Conservation (phyloP, 2,113 vertebrate species). For the Pheucticus melanocephalus region DNA sequence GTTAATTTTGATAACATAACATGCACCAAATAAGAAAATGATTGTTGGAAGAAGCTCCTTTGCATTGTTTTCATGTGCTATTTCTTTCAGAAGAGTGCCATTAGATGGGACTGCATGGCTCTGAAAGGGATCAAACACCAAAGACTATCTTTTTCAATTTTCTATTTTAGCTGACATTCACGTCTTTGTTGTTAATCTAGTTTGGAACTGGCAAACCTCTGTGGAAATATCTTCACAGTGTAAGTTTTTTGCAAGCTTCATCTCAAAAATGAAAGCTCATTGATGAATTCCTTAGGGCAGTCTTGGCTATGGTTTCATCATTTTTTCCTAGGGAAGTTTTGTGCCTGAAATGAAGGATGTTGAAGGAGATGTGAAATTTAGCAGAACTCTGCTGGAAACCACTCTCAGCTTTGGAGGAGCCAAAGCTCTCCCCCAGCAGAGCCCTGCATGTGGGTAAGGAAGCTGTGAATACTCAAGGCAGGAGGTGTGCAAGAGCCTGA, state of each 20-base stretch:
- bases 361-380: neutral
- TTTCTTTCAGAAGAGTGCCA: neutral
- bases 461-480: neutral
- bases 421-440: neutral
- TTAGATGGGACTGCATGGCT: neutral
- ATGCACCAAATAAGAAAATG: constrained; percentile 5
- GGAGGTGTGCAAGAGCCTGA: neutral
- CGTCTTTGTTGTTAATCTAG: neutral
- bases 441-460: rapidly evolving
- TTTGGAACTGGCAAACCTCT: neutral
- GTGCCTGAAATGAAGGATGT: neutral
- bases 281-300: neutral
- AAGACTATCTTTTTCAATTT: neutral
- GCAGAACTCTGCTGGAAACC: neutral
- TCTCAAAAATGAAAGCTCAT: neutral
- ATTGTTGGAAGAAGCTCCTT: neutral
- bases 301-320: neutral
- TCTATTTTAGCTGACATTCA: neutral
- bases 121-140: neutral
- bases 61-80: neutral
- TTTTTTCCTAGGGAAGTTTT: neutral
- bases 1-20: neutral
- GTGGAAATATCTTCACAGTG: neutral
- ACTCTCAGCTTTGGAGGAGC: neutral
- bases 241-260: neutral